Base-by-base conservation (phyloP, 2,113 vertebrate species). In the Sphaerodactylus townsendi region DNA sequence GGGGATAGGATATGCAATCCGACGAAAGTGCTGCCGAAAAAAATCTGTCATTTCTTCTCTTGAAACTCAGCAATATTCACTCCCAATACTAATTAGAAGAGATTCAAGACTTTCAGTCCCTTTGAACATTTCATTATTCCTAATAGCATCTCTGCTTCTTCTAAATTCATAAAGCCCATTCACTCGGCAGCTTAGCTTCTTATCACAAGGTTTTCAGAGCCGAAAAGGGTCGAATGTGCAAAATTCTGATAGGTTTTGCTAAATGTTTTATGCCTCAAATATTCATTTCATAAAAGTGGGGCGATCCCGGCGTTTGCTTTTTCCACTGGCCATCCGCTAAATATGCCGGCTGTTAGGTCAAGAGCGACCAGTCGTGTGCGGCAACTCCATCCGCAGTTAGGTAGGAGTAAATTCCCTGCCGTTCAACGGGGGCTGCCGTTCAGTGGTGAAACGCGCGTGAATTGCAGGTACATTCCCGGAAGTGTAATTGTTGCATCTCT, bases 81-180 rank as follows among this genome's bases (percentile, higher is more conserved):
- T 89, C 85, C 88, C 82, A 35, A 37, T 81, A 75, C 85, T 87
- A 87, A 92, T 86, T 91, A 91, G 79, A 62, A 89, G 76, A 90
- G 85, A 87, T 85, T 68, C 83, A 92, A 82, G 80, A 81, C 71
- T 84, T 82, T 56, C 53, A 37, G 86, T 74, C 39, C 71, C 84
- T 87, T 88, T 75, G 71, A 92, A 91, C 7, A 74, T 77, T 89
- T 73, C 1, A 0, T 81, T 87, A 89, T 86, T 89, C 87, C 79
- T 88, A 87, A 86, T 82, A 23, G 75, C 66, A 86, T 70, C 71
- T 71, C 39, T 39, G 28, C 85, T 90, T 91, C 77, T 37, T 19
- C 19, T 53, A 48, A 15, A 68, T 35, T 86, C 82, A 84, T 70
- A 56, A 82, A 85, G 53, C 68, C 86, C 69, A 48, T 71, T 89